Evolutionary conservation across 2,113 vertebrate species (phyloP).

Genomic region (Hiodon alosoides): DNA sequence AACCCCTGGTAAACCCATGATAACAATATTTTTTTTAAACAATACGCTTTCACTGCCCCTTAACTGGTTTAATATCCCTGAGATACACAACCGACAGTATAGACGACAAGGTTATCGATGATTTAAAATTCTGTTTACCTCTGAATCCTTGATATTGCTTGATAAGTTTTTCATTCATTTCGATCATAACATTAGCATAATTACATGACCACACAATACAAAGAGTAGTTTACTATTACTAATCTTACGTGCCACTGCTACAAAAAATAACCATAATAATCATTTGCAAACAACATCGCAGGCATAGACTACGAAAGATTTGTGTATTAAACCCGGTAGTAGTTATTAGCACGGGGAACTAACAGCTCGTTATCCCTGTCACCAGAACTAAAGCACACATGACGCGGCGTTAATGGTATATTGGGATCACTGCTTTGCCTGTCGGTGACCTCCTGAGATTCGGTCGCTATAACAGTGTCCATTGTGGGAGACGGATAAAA

Average conservation of each 20-base stretch:
- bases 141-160: background rate
- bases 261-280: background rate
- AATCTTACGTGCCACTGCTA: background rate
- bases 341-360: too few relatives aligned
- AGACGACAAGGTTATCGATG: background rate
- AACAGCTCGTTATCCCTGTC: too few relatives aligned
- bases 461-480: background rate
- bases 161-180: background rate
- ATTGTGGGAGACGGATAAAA: background rate
- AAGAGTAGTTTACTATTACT: background rate
- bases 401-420: too few relatives aligned
- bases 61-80: background rate
- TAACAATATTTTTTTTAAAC: background rate
- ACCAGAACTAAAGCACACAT: too few relatives aligned
- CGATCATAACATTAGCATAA: background rate
- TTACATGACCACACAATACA: background rate
- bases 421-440: too few relatives aligned
- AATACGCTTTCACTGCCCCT: background rate
- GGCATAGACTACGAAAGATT: too few relatives aligned
- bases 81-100: constrained; percentile 6
- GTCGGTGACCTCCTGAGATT: too few relatives aligned
- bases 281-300: too few relatives aligned
- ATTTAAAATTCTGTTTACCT: background rate
- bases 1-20: background rate
- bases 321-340: too few relatives aligned